These are phyloP conservation scores for Microcebus murinus DNA, from an alignment of 2,113 vertebrate species.

Conservation along the genomic window DNA sequence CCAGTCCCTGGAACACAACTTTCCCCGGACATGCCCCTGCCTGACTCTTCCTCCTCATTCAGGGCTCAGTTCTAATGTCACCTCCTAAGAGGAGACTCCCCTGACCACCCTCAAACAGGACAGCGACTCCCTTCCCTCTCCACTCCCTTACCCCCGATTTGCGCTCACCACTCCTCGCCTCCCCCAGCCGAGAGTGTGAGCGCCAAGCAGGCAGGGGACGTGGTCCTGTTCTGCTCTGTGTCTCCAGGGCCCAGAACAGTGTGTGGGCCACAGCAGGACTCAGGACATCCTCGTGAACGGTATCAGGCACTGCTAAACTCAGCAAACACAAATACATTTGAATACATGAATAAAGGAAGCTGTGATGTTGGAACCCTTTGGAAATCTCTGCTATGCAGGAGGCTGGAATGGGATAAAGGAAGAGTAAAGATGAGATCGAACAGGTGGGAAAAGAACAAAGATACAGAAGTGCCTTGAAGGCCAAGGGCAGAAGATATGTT, in stretches of 20 bases:
- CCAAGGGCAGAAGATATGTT: not conserved
- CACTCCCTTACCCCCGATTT: not conserved
- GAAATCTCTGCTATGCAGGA: not conserved
- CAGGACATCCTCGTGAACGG: not conserved
- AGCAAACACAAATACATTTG: not conserved
- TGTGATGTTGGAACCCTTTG: not conserved
- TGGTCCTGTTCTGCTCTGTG: not conserved
- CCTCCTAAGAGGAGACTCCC: not conserved
- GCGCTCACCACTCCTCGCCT: not conserved
- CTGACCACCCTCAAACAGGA: no score
- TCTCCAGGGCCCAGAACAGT: not conserved
- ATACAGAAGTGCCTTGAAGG: not conserved
- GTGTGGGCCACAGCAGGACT: not conserved
- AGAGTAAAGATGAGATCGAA: not conserved
- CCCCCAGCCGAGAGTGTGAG: not conserved
- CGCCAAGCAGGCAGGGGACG: not conserved
- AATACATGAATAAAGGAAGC: not conserved
- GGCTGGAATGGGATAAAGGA: not conserved
- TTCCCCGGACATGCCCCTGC: not conserved
- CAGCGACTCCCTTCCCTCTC: fast-evolving
- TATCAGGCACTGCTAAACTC: not conserved
- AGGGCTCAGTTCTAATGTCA: not conserved
- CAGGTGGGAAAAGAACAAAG: not conserved
- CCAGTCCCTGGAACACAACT: not conserved
- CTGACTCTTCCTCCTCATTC: not conserved